phyloP scores from a whole-genome alignment of 2,888 invertebrate genomes.

The Temnothorax unifasciatus region DNA sequence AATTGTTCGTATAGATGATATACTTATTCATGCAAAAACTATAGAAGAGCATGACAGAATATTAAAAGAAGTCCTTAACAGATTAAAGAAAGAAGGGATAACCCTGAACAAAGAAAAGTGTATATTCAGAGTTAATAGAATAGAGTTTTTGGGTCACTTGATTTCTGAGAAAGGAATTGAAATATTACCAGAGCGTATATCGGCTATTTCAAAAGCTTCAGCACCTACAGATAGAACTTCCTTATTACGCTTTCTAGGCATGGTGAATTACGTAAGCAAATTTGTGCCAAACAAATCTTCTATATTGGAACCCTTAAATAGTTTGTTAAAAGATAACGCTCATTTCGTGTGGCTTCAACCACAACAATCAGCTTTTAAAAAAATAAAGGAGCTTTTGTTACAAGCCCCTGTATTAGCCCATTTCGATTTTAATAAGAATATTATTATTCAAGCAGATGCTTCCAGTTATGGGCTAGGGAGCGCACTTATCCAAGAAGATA shows the following conservation, averaged over 20 bases:
- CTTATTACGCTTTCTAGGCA: background rate
- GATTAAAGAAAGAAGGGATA: background rate
- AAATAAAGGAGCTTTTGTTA: background rate
- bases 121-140: background rate
- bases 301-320: background rate
- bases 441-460: background rate
- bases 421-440: background rate
- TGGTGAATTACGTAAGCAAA: background rate
- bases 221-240: background rate
- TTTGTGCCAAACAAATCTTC: background rate
- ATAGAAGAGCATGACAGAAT: background rate
- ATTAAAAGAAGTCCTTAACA: background rate
- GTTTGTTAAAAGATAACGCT: background rate
- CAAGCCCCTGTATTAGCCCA: background rate
- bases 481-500: background rate
- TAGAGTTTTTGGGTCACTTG: background rate
- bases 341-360: background rate
- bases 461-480: background rate
- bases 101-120: constrained; percentile 25
- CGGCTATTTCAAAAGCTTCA: background rate
- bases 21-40: background rate
- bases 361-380: background rate
- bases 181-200: background rate
- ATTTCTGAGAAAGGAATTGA: background rate
- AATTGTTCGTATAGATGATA: background rate